Evolutionary conservation across 2,113 vertebrate genomes (phyloP).

Genomic region (Microcebus griseorufus): DNA sequence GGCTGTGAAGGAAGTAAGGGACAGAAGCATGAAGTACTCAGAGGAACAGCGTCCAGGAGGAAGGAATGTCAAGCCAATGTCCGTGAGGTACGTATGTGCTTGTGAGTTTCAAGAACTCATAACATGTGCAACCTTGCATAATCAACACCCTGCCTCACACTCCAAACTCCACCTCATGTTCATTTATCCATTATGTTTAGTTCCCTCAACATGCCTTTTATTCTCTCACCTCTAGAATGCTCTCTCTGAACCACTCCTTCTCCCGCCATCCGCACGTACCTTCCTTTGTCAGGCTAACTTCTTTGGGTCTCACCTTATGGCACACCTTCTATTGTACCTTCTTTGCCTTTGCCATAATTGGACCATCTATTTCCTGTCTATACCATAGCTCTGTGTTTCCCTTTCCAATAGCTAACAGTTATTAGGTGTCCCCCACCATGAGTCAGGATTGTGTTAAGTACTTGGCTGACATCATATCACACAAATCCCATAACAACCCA

Average conservation of each 20-base stretch:
- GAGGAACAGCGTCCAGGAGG: not conserved
- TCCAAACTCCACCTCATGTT: not conserved
- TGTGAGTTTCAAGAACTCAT: not conserved
- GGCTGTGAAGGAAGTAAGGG: not conserved
- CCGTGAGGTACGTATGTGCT: not conserved
- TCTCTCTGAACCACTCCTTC: not conserved
- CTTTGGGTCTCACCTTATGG: not conserved
- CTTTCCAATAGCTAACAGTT: not conserved
- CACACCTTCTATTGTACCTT: not conserved
- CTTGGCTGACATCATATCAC: not conserved
- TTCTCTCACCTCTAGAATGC: not conserved
- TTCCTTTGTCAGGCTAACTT: not conserved
- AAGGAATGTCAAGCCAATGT: not conserved
- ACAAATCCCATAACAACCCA: not conserved
- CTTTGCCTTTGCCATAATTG: not conserved
- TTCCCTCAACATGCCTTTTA: not conserved
- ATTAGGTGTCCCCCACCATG: not conserved
- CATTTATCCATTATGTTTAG: not conserved
- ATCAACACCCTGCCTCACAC: not conserved
- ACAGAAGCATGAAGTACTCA: not conserved
- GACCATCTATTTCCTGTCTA: not conserved
- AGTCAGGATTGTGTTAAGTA: not conserved
- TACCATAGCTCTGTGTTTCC: not conserved
- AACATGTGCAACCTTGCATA: not conserved
- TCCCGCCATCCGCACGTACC: rapidly evolving